Evolutionary conservation across 2,888 invertebrate species (phyloP), one percentile per base, ranked within the genome.

Genomic region (Bugulina stolonifera): DNA sequence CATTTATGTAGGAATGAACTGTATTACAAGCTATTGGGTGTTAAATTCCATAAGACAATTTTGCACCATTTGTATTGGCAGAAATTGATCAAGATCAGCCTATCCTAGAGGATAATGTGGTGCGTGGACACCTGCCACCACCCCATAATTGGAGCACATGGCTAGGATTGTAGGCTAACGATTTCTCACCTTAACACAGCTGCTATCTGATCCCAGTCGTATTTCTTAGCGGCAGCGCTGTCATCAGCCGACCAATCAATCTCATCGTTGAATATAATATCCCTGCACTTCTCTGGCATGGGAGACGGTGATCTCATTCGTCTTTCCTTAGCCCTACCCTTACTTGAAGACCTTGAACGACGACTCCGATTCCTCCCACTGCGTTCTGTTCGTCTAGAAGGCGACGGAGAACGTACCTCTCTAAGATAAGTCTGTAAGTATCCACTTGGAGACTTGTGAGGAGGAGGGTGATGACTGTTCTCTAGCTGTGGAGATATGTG

Each of bases 401-500:
- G 64, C 5, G 64, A 64, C 22, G 64, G 64, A 2, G 64, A 64
- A 32, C 64, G 64, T 64, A 64, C 64, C 18, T 64, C 64, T n/a
- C 64, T 64, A 14, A 64, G 32, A 64, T 64, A 64, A 29, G 27
- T 64, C 27, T 64, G 64, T 64, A 64, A 34, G n/a, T 64, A 64
- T 3, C 64, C 64, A 32, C 64, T 64, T 27, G 64, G 64, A 29
- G 64, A 64, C n/a, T 64, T 64, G 5, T 64, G 32, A 32, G 29
- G 2, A 3, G 64, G 64, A 18, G 64, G 29, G 3, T 64, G 25
- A 32, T 32, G 5, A 34, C 34, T 34, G 34, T 64, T 27, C 64
- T 64, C 64, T 18, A 32, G 34, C 32, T 32, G 27, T 5, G 10
- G 10, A n/a, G 64, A 3, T 25, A 32, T 3, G 5, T 57, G n/a